phyloP scores from a whole-genome alignment of 2,113 vertebrate species.

The Cichladusa arquata region DNA sequence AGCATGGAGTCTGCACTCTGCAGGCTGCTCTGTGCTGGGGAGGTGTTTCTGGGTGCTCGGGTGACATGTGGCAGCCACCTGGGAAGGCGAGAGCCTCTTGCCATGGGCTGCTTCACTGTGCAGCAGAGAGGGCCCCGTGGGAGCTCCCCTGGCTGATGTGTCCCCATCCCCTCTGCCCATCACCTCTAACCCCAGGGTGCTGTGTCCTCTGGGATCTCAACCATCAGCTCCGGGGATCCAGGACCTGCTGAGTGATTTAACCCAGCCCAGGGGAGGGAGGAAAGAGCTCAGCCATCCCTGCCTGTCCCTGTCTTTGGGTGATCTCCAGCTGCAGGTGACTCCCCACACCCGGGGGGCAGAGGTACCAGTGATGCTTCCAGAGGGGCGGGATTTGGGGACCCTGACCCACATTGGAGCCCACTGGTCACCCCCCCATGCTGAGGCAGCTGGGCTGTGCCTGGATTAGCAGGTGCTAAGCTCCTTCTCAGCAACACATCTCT shows the following conservation, averaged over 20 bases:
- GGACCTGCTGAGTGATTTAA: not conserved
- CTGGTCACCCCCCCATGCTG: not conserved
- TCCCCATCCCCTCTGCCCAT: not conserved
- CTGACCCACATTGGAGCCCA: rapidly evolving
- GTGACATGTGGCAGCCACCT: rapidly evolving
- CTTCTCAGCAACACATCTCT: not conserved
- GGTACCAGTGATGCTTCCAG: not conserved
- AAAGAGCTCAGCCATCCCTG: not conserved
- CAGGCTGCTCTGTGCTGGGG: not conserved
- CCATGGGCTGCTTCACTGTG: rapidly evolving
- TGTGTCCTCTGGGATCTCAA: not conserved
- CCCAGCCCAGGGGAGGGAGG: not conserved
- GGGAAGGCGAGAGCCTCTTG: not conserved
- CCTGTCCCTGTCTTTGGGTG: not conserved
- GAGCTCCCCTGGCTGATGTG: rapidly evolving
- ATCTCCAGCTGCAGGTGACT: not conserved
- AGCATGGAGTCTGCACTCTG: rapidly evolving
- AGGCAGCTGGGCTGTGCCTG: not conserved
- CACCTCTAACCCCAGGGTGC: rapidly evolving
- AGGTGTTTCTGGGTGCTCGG: rapidly evolving
- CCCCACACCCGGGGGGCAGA: rapidly evolving
- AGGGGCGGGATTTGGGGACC: not conserved
- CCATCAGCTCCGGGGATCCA: not conserved
- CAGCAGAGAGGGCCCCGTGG: not conserved
- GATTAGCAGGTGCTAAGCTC: constrained; percentile 33